Evolutionary conservation across 1,140 invertebrate species (phyloP).

Genomic region (Apocrypta bakeri): DNA sequence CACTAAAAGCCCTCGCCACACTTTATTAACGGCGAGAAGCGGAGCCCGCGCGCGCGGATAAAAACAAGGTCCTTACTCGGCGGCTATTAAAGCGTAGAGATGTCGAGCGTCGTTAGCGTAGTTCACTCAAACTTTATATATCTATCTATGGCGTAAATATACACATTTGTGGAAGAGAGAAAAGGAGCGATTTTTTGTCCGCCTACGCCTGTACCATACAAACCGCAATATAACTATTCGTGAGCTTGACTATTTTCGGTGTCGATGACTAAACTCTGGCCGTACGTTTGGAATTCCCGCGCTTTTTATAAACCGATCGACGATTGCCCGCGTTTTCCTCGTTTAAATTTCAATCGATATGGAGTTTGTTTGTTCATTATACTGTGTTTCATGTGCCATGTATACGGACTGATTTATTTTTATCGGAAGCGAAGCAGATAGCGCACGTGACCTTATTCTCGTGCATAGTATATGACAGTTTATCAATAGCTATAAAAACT

Average conservation of each 20-base stretch:
- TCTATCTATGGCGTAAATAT: too few species aligned
- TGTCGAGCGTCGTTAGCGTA: background rate
- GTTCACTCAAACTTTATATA: background rate
- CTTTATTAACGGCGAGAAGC: background rate
- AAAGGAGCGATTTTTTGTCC: background rate
- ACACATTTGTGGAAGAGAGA: too few species aligned
- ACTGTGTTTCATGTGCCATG: background rate
- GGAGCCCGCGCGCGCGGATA: background rate
- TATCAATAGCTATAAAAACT: background rate
- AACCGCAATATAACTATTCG: background rate
- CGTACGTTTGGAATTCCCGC: background rate
- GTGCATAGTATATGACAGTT: background rate
- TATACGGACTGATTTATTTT: background rate
- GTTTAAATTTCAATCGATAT: background rate
- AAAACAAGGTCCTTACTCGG: background rate
- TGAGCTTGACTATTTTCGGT: constrained; percentile 5
- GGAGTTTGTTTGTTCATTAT: background rate
- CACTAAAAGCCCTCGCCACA: background rate
- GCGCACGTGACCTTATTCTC: background rate
- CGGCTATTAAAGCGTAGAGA: background rate
- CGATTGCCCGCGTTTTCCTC: background rate
- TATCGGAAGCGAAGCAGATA: background rate
- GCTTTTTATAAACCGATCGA: background rate
- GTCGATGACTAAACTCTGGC: constrained; percentile 8
- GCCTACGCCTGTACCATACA: too few species aligned